phyloP scores from a whole-genome alignment of 2,888 invertebrate genomes.

The Salticus scenicus region DNA sequence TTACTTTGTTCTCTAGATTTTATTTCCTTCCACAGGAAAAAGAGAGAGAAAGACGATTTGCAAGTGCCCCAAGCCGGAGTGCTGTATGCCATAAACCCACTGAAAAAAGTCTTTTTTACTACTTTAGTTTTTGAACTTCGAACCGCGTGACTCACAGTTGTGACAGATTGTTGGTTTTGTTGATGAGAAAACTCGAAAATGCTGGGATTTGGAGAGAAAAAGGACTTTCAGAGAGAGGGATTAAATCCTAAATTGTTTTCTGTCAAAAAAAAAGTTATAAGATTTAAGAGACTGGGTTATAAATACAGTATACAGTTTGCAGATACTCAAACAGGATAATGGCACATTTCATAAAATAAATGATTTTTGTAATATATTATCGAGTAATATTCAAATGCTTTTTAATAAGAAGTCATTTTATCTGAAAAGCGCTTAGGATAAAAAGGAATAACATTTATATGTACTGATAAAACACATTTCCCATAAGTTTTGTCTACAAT shows the following conservation, averaged over 20 bases:
- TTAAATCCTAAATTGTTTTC: not conserved
- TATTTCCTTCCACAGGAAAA: constrained; percentile 36
- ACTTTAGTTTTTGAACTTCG: constrained; percentile 1
- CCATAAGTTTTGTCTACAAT: too few relatives aligned
- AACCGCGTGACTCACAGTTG: not conserved
- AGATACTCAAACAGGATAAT: too few relatives aligned
- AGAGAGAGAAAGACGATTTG: constrained; percentile 18
- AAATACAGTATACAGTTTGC: too few relatives aligned
- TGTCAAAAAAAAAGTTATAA: not conserved
- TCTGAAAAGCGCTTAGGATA: too few relatives aligned
- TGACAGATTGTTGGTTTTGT: constrained; percentile 16
- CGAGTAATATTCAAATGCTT: too few relatives aligned
- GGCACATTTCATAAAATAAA: too few relatives aligned
- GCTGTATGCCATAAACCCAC: constrained; percentile 59
- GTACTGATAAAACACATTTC: too few relatives aligned
- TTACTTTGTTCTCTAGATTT: constrained; percentile 62
- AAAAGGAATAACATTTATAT: too few relatives aligned
- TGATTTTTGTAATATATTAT: too few relatives aligned
- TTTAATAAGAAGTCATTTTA: too few relatives aligned
- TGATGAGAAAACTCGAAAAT: not conserved
- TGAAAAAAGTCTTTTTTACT: not conserved
- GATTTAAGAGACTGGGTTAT: not conserved
- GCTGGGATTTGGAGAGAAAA: not conserved
- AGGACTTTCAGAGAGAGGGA: not conserved
- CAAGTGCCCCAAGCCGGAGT: constrained; percentile 32